A percentile compares a stretch with the other conserved stretches of the same genome.
These are phyloP conservation scores for Dorcus parallelipipedus DNA, from an alignment of 2,888 invertebrate species.

Conservation along the genomic window DNA sequence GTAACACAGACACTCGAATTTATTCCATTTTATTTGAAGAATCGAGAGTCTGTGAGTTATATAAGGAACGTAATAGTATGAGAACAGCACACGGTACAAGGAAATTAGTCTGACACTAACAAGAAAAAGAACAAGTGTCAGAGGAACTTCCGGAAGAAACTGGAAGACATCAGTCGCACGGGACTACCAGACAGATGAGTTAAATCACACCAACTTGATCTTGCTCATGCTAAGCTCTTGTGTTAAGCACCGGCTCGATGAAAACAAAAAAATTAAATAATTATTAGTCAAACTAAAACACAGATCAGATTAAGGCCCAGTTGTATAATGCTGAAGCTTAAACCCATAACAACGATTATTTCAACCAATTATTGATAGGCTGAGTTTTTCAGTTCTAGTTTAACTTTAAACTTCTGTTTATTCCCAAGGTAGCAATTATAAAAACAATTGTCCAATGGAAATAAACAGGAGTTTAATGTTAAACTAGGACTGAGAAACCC, in stretches of 20 bases:
- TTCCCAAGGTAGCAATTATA: too few species aligned
- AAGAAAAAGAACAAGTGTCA: slow-evolving; percentile 27
- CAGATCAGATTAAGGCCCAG: neutral
- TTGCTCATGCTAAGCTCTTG: slow-evolving; percentile 39
- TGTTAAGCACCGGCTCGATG: too few species aligned
- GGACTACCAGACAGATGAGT: slow-evolving; percentile 51
- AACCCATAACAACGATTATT: too few species aligned
- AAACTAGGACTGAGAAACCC: too few species aligned
- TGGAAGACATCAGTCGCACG: slow-evolving; percentile 41
- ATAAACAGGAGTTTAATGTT: too few species aligned
- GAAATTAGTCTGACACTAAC: slow-evolving; percentile 41
- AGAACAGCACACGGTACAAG: slow-evolving; percentile 16
- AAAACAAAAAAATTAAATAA: neutral
- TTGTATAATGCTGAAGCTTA: too few species aligned
- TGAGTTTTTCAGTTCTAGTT: too few species aligned
- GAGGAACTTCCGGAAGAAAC: slow-evolving; percentile 34
- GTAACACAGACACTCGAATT: too few species aligned
- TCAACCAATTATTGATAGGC: too few species aligned
- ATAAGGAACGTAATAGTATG: slow-evolving; percentile 1
- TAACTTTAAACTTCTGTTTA: too few species aligned
- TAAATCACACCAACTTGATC: slow-evolving; percentile 40
- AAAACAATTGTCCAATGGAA: too few species aligned
- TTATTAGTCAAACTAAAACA: neutral
- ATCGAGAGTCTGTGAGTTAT: neutral
- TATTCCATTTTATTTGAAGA: too few species aligned